A percentile compares a stretch with the other conserved stretches of the same genome.
phyloP scores from a whole-genome alignment of 2,888 invertebrate species.

The Hirudinaria manillensis region DNA sequence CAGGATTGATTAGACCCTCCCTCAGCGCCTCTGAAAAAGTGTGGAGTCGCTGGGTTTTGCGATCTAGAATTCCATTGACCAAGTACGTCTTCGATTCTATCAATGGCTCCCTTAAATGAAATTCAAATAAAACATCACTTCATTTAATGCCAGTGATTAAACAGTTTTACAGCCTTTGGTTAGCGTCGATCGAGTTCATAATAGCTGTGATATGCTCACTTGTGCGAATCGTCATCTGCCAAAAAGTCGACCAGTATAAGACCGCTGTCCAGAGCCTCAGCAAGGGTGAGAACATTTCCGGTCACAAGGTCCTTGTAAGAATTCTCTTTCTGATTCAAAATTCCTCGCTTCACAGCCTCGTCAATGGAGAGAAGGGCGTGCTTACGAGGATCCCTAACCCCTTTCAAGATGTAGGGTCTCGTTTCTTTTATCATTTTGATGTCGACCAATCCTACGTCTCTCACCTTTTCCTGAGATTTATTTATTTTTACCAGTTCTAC shows the following conservation, averaged over 20 bases:
- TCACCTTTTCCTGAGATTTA: slow-evolving; percentile 48
- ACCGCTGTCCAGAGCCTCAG: slow-evolving; percentile 40
- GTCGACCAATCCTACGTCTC: slow-evolving; percentile 51
- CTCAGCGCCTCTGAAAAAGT: slow-evolving; percentile 39
- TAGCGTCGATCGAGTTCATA: too few species aligned
- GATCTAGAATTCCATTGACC: slow-evolving; percentile 49
- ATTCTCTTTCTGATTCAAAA: slow-evolving; percentile 37
- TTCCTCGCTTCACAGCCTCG: slow-evolving; percentile 16
- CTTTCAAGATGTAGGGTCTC: slow-evolving; percentile 44
- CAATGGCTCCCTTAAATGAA: slow-evolving; percentile 39
- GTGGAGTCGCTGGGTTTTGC: slow-evolving; percentile 42
- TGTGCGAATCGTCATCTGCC: neutral
- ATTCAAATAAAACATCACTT: neutral
- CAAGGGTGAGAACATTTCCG: slow-evolving; percentile 33
- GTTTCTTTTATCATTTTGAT: slow-evolving; percentile 46
- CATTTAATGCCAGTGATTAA: too few species aligned
- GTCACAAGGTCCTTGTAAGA: slow-evolving; percentile 34
- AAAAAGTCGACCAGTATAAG: slow-evolving; percentile 40
- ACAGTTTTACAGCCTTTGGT: too few species aligned
- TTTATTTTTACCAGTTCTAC: slow-evolving; percentile 45
- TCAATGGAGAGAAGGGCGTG: slow-evolving; percentile 15
- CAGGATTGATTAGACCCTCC: slow-evolving; percentile 45
- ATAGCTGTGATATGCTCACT: neutral
- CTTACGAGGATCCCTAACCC: slow-evolving; percentile 22
- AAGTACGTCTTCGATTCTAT: slow-evolving; percentile 50